Evolutionary conservation across 2,888 invertebrate genomes (phyloP).

Genomic region (Periphyllus acericola): DNA sequence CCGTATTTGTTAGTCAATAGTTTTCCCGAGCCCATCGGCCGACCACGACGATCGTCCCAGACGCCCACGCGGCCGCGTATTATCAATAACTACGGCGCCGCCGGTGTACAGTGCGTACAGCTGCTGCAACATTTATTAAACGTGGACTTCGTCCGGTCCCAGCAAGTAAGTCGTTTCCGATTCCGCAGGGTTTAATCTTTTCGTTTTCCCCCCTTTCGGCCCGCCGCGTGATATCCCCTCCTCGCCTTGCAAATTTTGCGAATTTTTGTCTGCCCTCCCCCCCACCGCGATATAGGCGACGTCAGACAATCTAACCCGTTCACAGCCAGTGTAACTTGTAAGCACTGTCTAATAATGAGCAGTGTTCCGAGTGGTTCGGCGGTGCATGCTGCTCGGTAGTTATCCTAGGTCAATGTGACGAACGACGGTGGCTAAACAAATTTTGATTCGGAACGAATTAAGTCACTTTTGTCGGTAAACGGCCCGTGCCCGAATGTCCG

Average conservation of each 20-base stretch:
- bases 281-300: background rate
- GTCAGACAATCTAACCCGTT: background rate
- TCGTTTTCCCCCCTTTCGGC: no score
- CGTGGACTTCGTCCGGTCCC: background rate
- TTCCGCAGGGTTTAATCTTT: no score
- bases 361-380: no score
- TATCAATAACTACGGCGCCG: background rate
- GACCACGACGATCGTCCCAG: background rate
- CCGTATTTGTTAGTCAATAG: background rate
- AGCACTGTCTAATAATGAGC: no score
- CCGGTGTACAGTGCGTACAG: background rate
- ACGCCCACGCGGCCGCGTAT: background rate
- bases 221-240: background rate
- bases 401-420: conserved; percentile 48
- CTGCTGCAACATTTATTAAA: background rate
- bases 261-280: background rate
- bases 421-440: no score
- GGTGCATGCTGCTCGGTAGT: background rate
- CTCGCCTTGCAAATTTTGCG: background rate
- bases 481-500: background rate
- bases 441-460: no score
- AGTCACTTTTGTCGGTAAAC: no score
- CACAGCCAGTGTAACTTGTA: no score
- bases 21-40: background rate
- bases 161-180: background rate